Evolutionary conservation across 2,888 invertebrate species (phyloP), one percentile per base, ranked within the genome.

Genomic region (Nymphalis urticae): DNA sequence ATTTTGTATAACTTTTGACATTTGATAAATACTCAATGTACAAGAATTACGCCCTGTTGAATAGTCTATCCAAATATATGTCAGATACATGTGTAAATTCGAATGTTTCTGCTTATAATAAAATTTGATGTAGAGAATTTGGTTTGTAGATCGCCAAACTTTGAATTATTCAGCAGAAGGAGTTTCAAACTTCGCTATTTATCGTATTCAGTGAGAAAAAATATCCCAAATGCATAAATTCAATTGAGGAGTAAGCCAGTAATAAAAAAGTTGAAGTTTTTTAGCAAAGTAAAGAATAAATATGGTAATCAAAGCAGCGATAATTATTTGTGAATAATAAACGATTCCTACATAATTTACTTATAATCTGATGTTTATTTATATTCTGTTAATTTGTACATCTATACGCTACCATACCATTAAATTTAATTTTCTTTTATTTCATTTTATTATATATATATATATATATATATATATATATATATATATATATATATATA

Each of bases 161-260:
- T 21, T 53, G 53, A 53, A 53, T 53, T 21, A 53, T 53, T 53
- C 53, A 53, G 21, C 16, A 53, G 53, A 53, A 53, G 13, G 24
- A 53, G 53, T 53, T 53, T 21, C 24, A 5, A 53, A 53, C 53
- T 53, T 53, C 16, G 16, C 53, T 53, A 21, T 53, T 53, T 53
- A 53, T 53, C 24, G 53, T 24, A 53, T 53, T 16, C 53, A 53
- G 53, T 53, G 24, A 53, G 24, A 53, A 53, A 53, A 53, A 53
- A 53, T 53, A 16, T 53, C 21, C 53, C 16, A 27, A 53, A 53
- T 53, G 53, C 24, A 53, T 21, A 53, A 21, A 24, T 13, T 42
- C 42, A 42, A 42, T 42, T 42, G 42, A 4, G 42, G 27, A 53
- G 53, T 19, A 24, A 7, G 51, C 19, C 51, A 21, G 21, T 24